Evolutionary conservation across 2,888 invertebrate species (phyloP).

Genomic region (Archaeoteleia sp.): DNA sequence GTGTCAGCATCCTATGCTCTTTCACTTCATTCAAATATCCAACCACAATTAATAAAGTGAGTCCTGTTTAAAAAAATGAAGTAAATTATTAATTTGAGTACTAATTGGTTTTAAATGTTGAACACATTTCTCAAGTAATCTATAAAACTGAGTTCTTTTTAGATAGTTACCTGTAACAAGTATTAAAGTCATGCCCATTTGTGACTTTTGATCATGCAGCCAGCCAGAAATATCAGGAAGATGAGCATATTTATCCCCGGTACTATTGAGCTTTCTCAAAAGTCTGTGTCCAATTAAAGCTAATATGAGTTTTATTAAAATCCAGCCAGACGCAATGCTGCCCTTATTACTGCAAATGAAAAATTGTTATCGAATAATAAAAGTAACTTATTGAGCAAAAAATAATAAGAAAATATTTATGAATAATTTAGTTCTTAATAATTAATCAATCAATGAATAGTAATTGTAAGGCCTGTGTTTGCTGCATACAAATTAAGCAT

Average conservation of each 20-base stretch:
- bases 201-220: conserved; percentile 79
- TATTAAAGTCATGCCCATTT: conserved; percentile 75
- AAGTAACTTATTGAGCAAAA: no score
- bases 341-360: no score
- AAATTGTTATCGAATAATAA: not conserved
- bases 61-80: conserved; percentile 56
- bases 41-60: conserved; percentile 60
- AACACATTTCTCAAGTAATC: no score
- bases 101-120: no score
- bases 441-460: not conserved
- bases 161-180: conserved; percentile 64
- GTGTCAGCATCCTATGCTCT: conserved; percentile 49
- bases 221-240: conserved; percentile 85
- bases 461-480: no score
- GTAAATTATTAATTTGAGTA: conserved; percentile 2
- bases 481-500: no score
- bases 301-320: conserved; percentile 7
- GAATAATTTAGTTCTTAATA: conserved; percentile 8
- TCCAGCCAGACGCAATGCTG: no score
- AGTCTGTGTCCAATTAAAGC: conserved; percentile 76
- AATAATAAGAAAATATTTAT: no score
- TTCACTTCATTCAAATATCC: conserved; percentile 56
- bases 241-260: conserved; percentile 90
- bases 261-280: conserved; percentile 86
- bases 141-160: conserved; percentile 2